A percentile compares a stretch with the other conserved stretches of the same genome.
These are phyloP conservation scores for Sitta carolinensis DNA, from an alignment of 2,797 vertebrate genomes.

Conservation along the genomic window DNA sequence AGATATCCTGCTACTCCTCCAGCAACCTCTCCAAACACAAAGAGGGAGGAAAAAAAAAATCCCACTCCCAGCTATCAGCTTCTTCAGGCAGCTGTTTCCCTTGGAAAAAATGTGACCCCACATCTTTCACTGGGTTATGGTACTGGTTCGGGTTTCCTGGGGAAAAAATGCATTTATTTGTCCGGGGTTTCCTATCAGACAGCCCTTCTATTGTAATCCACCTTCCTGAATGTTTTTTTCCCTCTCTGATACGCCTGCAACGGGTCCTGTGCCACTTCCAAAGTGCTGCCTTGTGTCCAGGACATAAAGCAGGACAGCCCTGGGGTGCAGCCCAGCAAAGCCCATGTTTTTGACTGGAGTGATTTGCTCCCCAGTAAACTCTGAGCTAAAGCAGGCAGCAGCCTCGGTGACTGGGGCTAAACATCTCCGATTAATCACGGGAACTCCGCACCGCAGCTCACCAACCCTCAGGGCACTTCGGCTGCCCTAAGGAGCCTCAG, in stretches of 20 bases:
- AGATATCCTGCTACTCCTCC: not conserved
- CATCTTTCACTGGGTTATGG: not conserved
- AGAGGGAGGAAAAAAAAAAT: accelerated
- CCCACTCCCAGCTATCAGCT: not conserved
- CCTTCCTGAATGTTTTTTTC: constrained; percentile 24
- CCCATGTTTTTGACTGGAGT: accelerated
- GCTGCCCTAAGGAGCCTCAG: constrained; percentile 22
- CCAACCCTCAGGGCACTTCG: not conserved
- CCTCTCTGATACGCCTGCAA: not conserved
- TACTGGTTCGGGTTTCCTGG: constrained; percentile 28
- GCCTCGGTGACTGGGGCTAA: not conserved
- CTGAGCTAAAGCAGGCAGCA: not conserved
- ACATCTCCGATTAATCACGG: not conserved
- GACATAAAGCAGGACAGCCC: not conserved
- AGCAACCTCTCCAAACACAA: not conserved
- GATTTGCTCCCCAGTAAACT: not conserved
- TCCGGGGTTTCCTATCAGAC: constrained; percentile 9
- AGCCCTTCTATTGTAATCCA: constrained; percentile 50
- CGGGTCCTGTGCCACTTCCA: not conserved
- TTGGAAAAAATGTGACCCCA: constrained; percentile 35
- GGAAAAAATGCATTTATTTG: constrained; percentile 49
- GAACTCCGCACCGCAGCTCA: not conserved
- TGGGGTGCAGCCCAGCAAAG: not conserved
- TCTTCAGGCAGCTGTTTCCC: constrained; percentile 48
- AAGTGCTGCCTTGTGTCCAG: not conserved